Conservation (phyloP, 2,797 vertebrate species). For the Fistularia tabacaria region DNA sequence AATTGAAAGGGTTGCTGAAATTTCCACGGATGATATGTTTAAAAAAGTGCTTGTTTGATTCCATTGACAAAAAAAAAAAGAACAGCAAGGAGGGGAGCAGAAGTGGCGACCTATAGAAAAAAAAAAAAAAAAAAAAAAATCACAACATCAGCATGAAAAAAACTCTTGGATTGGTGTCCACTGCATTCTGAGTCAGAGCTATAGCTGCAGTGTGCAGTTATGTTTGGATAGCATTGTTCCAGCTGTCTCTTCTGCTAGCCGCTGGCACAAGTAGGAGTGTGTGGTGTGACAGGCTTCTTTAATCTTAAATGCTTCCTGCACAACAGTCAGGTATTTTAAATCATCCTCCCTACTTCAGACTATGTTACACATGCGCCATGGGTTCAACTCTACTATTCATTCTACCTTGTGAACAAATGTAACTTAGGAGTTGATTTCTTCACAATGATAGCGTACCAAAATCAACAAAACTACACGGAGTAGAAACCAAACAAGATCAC, state of each 20-base stretch:
- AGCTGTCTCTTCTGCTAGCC: slow-evolving; percentile 14
- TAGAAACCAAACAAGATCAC: slow-evolving; percentile 59
- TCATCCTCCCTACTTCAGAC: slow-evolving; percentile 21
- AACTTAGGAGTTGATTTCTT: slow-evolving; percentile 14
- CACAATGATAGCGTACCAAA: no score
- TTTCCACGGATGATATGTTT: slow-evolving; percentile 70
- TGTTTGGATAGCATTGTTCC: slow-evolving; percentile 1
- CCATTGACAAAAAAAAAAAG: slow-evolving; percentile 58
- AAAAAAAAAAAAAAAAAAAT: slow-evolving; percentile 2
- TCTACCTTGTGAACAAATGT: slow-evolving; percentile 40
- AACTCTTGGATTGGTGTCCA: slow-evolving; percentile 3
- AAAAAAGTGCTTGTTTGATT: slow-evolving; percentile 81
- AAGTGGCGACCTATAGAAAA: slow-evolving; percentile 31
- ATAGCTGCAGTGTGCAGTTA: neutral
- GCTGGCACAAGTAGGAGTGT: slow-evolving; percentile 15
- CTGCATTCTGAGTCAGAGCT: slow-evolving; percentile 24
- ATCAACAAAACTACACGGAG: slow-evolving; percentile 62
- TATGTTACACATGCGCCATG: slow-evolving; percentile 8
- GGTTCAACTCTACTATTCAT: slow-evolving; percentile 33
- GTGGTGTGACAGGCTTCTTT: slow-evolving; percentile 5
- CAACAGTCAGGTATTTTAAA: slow-evolving; percentile 11
- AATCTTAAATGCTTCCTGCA: no score
- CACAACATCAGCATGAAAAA: slow-evolving; percentile 24
- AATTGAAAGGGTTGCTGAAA: slow-evolving; percentile 67
- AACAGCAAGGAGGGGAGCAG: slow-evolving; percentile 56